A percentile compares a stretch with the other conserved stretches of the same genome.
Evolutionary conservation across 2,113 vertebrate species (phyloP).

Genomic region (Silurus glanis): DNA sequence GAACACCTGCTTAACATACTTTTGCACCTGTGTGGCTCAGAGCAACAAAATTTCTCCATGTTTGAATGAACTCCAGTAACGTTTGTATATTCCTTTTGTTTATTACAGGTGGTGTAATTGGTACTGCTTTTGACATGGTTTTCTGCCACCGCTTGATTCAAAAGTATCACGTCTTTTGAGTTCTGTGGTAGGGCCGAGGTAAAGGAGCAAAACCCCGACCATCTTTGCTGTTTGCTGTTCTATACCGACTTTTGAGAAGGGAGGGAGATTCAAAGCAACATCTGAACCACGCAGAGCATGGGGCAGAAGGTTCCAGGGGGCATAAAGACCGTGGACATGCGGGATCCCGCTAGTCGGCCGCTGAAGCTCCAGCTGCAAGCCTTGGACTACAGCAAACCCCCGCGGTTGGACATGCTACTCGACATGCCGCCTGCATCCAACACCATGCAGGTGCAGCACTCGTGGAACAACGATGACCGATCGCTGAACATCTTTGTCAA

Average conservation of each 20-base stretch:
- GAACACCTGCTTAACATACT: conserved; percentile 16
- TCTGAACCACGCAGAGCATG: conserved; percentile 75
- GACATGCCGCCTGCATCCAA: conserved; percentile 86
- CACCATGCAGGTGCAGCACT: conserved; percentile 85
- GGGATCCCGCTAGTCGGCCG: conserved; percentile 88
- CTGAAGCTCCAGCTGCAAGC: conserved; percentile 91
- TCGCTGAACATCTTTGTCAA: conserved; percentile 97
- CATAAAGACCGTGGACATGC: conserved; percentile 97
- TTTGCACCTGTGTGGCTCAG: neutral
- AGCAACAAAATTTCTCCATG: neutral
- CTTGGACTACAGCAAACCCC: conserved; percentile 88
- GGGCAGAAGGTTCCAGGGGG: conserved; percentile 98
- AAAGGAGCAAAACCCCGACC: conserved; percentile 57
- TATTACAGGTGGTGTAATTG: conserved; percentile 62
- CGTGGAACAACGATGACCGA: conserved; percentile 95
- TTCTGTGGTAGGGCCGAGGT: conserved; percentile 47
- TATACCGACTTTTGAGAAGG: conserved; percentile 56
- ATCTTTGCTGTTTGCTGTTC: conserved; percentile 59
- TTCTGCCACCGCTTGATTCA: conserved; percentile 52
- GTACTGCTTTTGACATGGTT: conserved; percentile 29
- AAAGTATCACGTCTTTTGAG: conserved; percentile 12
- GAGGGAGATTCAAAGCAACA: conserved; percentile 51
- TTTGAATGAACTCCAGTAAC: neutral
- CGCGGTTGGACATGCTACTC: conserved; percentile 89
- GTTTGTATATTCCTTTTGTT: conserved; percentile 11